phyloP scores from a whole-genome alignment of 37 sponge, comb jelly and placozoan genomes.

The Geodia barretti region DNA sequence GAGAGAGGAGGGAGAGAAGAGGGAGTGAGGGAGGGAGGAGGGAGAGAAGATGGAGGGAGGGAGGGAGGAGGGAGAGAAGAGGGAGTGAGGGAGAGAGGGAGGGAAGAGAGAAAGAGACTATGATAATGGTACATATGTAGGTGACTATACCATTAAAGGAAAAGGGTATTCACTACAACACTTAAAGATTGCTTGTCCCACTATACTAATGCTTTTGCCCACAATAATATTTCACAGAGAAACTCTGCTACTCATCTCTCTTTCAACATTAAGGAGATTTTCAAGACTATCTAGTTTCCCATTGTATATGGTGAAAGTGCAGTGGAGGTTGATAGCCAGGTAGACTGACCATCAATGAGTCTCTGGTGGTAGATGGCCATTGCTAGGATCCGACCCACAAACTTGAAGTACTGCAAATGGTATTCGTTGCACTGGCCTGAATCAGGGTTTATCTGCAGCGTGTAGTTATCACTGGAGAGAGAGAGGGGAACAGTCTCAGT shows the following conservation, averaged over 20 bases:
- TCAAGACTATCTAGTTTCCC: too few species aligned
- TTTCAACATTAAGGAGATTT: too few species aligned
- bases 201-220: too few species aligned
- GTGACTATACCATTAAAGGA: too few species aligned
- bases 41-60: neutral
- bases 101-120: neutral
- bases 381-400: slow-evolving; percentile 92
- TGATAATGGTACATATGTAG: too few species aligned
- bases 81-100: neutral
- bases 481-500: neutral
- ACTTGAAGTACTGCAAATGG: slow-evolving; percentile 91
- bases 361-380: slow-evolving; percentile 98
- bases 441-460: slow-evolving; percentile 96
- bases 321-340: too few species aligned
- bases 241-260: too few species aligned
- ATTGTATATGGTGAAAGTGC: too few species aligned
- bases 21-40: neutral
- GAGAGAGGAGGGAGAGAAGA: neutral
- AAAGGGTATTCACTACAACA: too few species aligned
- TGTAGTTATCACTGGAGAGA: slow-evolving; percentile 94
- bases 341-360: slow-evolving; percentile 96
- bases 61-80: neutral
- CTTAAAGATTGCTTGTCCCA: too few species aligned
- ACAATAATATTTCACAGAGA: too few species aligned
- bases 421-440: slow-evolving; percentile 91